phyloP scores from a whole-genome alignment of 2,888 invertebrate genomes.

The Psococerastis gibbosa region DNA sequence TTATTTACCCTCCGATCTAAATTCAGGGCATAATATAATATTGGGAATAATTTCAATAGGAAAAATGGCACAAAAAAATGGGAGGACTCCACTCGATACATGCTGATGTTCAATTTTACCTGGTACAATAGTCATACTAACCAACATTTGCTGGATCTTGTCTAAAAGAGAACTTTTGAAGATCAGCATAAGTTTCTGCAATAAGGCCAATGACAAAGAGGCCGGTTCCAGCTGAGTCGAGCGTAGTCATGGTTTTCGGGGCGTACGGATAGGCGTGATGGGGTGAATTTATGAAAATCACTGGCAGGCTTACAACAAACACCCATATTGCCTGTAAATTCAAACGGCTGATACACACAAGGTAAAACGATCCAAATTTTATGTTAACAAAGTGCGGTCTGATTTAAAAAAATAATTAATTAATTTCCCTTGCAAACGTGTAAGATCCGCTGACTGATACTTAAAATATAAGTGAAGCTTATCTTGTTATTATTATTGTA shows the following conservation, averaged over 20 bases:
- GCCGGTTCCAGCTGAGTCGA: constrained; percentile 70
- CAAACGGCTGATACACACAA: too few relatives aligned
- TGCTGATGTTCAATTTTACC: too few relatives aligned
- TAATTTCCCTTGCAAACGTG: not conserved
- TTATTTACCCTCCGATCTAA: too few relatives aligned
- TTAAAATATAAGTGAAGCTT: too few relatives aligned
- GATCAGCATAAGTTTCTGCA: constrained; percentile 77
- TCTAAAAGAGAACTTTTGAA: constrained; percentile 80
- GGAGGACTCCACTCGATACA: too few relatives aligned
- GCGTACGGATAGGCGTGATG: constrained; percentile 43
- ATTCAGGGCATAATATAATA: too few relatives aligned
- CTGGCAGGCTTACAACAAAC: constrained; percentile 74
- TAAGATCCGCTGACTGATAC: not conserved
- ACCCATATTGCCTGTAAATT: constrained; percentile 70
- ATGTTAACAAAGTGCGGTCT: too few relatives aligned
- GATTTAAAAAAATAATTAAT: constrained; percentile 5
- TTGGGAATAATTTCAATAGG: too few relatives aligned
- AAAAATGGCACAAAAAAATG: too few relatives aligned
- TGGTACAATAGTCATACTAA: too few relatives aligned
- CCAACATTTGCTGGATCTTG: constrained; percentile 65
- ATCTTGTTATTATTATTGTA: too few relatives aligned
- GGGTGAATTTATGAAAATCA: constrained; percentile 76
- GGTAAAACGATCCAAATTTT: too few relatives aligned
- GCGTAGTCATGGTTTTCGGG: constrained; percentile 68
- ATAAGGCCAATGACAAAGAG: constrained; percentile 69